Evolutionary conservation across 2,888 invertebrate genomes (phyloP).

Genomic region (Xanthia togata): DNA sequence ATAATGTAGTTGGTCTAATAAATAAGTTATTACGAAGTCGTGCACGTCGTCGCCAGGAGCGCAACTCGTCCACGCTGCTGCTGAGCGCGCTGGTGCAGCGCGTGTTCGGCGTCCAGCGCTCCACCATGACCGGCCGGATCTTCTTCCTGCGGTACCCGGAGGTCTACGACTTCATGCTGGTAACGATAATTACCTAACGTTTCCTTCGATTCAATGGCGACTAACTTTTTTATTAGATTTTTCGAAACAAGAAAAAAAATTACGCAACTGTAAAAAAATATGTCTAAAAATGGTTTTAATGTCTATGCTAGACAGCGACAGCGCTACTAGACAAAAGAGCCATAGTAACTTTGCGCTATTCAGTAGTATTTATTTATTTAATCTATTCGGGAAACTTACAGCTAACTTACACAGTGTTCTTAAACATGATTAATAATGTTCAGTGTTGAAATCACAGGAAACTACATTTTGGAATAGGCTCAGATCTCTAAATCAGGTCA

Average conservation of each 20-base stretch:
- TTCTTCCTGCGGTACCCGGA: constrained; percentile 93
- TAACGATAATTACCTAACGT: constrained; percentile 52
- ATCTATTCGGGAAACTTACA: too few species aligned
- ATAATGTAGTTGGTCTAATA: too few species aligned
- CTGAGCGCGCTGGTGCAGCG: constrained; percentile 95
- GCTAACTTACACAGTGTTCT: too few species aligned
- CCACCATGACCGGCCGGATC: constrained; percentile 93
- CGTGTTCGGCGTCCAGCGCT: constrained; percentile 96
- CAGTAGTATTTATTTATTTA: too few species aligned
- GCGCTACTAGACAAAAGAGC: neutral
- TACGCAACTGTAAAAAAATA: neutral
- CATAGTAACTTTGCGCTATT: too few species aligned
- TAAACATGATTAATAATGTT: neutral
- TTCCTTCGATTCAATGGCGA: neutral
- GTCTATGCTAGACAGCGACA: neutral
- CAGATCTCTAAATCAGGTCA: too few species aligned
- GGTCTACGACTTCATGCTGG: constrained; percentile 90
- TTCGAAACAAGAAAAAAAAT: neutral
- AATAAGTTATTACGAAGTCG: too few species aligned
- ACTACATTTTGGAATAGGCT: neutral
- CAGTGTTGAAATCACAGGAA: neutral
- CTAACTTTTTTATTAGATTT: neutral
- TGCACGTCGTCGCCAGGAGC: constrained; percentile 88
- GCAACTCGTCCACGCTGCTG: constrained; percentile 96
- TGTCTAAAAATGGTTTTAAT: neutral